Percentiles rank a stretch among this genome's conserved stretches.
phyloP scores from a whole-genome alignment of 2,888 invertebrate species.

The Hylaea fasciaria region DNA sequence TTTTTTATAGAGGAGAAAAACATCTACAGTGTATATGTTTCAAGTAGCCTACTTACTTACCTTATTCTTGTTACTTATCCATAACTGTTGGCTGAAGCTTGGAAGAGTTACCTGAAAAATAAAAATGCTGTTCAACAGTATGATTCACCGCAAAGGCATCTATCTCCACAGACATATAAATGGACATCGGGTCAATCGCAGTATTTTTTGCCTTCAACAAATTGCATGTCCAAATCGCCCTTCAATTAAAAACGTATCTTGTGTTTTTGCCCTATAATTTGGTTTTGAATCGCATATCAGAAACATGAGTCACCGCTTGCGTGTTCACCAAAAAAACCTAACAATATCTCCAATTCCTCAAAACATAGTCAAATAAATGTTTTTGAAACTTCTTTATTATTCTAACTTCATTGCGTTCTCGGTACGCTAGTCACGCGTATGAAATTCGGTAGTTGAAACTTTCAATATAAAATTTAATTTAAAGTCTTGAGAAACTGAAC shows the following conservation, averaged over 20 bases:
- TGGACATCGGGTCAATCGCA: not conserved
- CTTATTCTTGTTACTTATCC: no score
- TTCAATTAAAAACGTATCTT: constrained; percentile 7
- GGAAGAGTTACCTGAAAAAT: no score
- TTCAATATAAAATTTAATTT: constrained; percentile 26
- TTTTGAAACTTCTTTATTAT: constrained; percentile 9
- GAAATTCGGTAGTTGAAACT: constrained; percentile 22
- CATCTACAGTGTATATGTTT: no score
- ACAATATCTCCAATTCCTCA: no score
- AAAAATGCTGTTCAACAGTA: not conserved
- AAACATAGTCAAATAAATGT: no score
- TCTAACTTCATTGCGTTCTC: constrained; percentile 7
- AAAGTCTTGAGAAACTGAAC: constrained; percentile 13
- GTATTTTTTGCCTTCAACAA: constrained; percentile 13
- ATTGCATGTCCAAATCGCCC: constrained; percentile 5
- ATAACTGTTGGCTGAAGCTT: no score
- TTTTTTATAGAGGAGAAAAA: no score
- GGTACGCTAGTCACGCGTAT: constrained; percentile 14
- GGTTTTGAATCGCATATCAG: constrained; percentile 9
- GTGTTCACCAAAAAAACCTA: no score
- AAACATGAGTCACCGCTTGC: constrained; percentile 22
- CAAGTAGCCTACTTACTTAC: no score
- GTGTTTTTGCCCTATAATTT: constrained; percentile 17
- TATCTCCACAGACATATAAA: not conserved
- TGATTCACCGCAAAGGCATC: constrained; percentile 5